A percentile compares a stretch with the other conserved stretches of the same genome.
These are phyloP conservation scores for Ptychodera flava DNA, from an alignment of 35 echinoderm and acorn worm species.

Conservation along the genomic window DNA sequence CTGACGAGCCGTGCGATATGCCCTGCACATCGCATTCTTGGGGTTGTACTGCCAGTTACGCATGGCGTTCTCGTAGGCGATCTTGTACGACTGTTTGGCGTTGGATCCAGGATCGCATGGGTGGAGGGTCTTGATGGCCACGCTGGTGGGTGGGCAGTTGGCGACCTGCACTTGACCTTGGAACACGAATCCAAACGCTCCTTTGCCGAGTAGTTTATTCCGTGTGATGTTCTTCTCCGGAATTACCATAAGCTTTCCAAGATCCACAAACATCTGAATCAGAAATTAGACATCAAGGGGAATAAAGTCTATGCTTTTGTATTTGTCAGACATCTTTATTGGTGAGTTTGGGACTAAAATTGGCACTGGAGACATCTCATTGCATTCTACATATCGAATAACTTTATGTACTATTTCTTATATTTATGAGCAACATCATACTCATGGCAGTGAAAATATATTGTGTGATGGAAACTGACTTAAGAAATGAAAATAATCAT, in stretches of 20 bases:
- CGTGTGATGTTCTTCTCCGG: slow-evolving; percentile 52
- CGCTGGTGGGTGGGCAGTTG: slow-evolving; percentile 10
- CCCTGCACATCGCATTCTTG: slow-evolving; percentile 62
- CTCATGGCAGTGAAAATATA: no score
- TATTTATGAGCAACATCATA: no score
- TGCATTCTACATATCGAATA: no score
- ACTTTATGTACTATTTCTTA: no score
- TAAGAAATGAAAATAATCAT: no score
- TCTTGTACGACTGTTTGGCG: slow-evolving; percentile 56
- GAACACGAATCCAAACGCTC: slow-evolving; percentile 90
- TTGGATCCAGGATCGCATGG: slow-evolving; percentile 84
- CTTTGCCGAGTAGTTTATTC: slow-evolving; percentile 67
- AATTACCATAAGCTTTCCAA: slow-evolving; percentile 42
- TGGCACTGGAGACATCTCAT: no score
- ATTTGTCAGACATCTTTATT: no score
- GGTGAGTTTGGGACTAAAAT: no score
- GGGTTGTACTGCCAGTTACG: slow-evolving; percentile 85
- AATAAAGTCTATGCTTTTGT: no score
- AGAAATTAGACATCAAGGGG: no score
- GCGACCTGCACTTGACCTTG: slow-evolving; percentile 41
- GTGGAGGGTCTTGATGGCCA: slow-evolving; percentile 89
- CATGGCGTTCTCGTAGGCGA: slow-evolving; percentile 76
- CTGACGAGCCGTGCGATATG: slow-evolving; percentile 75
- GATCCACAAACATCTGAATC: slow-evolving; percentile 58
- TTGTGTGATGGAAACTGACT: no score